Base-by-base conservation (phyloP, 2,113 vertebrate genomes). In the Triplophysa dalaica region DNA sequence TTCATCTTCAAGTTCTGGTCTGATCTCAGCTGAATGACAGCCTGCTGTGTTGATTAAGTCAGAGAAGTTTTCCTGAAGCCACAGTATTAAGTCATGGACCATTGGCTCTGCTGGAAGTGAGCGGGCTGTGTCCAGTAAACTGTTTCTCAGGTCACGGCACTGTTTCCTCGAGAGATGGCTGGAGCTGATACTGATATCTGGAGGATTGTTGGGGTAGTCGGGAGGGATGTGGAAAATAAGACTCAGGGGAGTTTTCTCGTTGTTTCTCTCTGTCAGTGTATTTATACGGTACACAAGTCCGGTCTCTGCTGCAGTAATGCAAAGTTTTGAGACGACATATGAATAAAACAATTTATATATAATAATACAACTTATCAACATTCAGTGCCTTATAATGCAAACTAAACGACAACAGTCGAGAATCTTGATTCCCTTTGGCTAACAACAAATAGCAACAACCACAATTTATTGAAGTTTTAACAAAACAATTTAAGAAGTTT, bases 71-170 rank as follows among this genome's bases (percentile, higher is more conserved):
- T 95, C 89, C 75, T 93, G 91, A 75, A 91, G 81, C 95, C 95
- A 95, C 21, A 94, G 90, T 43, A 96, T 85, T 83, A 96, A 89
- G 58, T 92, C 83, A 0, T 95, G 93, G 22, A 96, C 86, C 94
- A 96, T 94, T 19, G 95, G 94, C 43, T 93, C 90, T 13, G 89
- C 81, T 78, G 89, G 83, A 85, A 93, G 91, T 8, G 72, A 83
- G 79, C 87, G 80, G 16, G 94, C 94, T 82, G 92, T 89, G 63
- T 91, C 87, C 16, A 95, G 88, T 76, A 95, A 83, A 82, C 85
- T 87, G 76, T 87, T 87, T 83, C 89, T 93, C 81, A 94, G 85
- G 0, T 87, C 85, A 63, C 33, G 79, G 77, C 94, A 93, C 0
- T 94, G 94, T 65, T 89, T 89, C 79, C 93, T 90, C 45, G 93